Evolutionary conservation across 2,797 vertebrate species (phyloP).

Genomic region (Manis pentadactyla): DNA sequence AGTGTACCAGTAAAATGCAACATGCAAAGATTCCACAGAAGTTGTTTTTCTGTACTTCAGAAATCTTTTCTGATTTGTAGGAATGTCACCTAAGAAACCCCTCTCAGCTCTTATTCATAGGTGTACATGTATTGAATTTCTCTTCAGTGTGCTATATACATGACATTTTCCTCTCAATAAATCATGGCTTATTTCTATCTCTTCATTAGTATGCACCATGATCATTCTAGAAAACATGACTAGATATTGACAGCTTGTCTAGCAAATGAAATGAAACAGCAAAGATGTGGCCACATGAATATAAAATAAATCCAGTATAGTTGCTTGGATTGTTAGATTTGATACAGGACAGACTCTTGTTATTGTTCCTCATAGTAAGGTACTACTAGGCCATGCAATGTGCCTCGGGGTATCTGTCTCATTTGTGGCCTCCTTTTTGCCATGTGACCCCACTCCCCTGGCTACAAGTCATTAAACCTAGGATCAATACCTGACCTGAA

Average conservation of each 20-base stretch:
- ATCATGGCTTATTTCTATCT: conserved; percentile 43
- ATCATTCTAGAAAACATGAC: conserved; percentile 4
- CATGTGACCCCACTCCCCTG: neutral
- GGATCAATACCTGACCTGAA: neutral
- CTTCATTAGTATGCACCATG: neutral
- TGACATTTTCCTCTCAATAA: conserved; percentile 43
- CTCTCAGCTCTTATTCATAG: neutral
- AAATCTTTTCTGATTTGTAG: conserved; percentile 44
- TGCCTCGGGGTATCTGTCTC: neutral
- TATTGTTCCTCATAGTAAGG: neutral
- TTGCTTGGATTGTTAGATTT: neutral
- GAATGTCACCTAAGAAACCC: neutral
- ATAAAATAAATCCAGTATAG: conserved; percentile 15
- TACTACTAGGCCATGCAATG: neutral
- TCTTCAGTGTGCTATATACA: neutral
- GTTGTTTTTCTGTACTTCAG: conserved; percentile 20
- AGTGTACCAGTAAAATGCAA: neutral
- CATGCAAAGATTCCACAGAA: neutral
- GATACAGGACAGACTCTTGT: neutral
- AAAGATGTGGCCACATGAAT: neutral
- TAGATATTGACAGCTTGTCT: neutral
- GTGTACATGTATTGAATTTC: neutral
- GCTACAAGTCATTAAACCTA: neutral
- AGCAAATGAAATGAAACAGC: neutral
- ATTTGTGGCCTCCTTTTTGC: neutral